Conservation (phyloP, 2,888 invertebrate genomes). For the Lepetodrilus schrolli region DNA sequence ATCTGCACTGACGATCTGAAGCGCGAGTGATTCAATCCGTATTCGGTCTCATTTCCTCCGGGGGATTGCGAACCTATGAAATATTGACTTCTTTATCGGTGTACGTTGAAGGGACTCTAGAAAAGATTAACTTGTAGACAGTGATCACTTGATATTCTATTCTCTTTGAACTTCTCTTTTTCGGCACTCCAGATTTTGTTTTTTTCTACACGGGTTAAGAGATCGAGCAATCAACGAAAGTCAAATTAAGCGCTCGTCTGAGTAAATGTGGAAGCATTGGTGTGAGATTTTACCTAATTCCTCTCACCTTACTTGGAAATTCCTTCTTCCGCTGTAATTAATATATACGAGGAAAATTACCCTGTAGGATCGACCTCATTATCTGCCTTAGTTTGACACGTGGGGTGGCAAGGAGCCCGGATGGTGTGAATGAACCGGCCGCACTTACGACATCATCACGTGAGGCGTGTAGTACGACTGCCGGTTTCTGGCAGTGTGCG, state of each 20-base stretch:
- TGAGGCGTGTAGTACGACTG: background rate
- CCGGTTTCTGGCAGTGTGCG: background rate
- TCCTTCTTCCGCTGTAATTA: conserved; percentile 14
- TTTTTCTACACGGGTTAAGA: conserved; percentile 3
- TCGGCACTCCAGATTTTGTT: conserved; percentile 20
- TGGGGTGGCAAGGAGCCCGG: conserved; percentile 13
- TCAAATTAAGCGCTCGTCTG: conserved; percentile 23
- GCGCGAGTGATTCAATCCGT: conserved; percentile 5
- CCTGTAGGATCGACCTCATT: conserved; percentile 17
- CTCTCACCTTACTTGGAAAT: background rate
- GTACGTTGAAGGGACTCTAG: background rate
- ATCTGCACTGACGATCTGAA: background rate
- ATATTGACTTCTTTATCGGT: conserved; percentile 6
- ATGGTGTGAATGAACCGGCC: conserved; percentile 18
- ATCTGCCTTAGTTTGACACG: conserved; percentile 14
- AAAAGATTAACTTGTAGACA: conserved; percentile 23
- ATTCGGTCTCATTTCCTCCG: background rate
- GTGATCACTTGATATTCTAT: background rate
- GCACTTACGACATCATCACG: conserved; percentile 18
- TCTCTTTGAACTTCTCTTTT: conserved; percentile 14
- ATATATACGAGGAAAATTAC: conserved; percentile 26
- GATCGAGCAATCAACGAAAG: conserved; percentile 16
- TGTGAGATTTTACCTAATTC: conserved; percentile 20
- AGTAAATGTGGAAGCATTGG: conserved; percentile 5
- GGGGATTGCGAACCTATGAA: conserved; percentile 7